Evolutionary conservation across 2,797 vertebrate species (phyloP), one percentile per base, ranked within the genome.

Genomic region (Pangasius krempfi): DNA sequence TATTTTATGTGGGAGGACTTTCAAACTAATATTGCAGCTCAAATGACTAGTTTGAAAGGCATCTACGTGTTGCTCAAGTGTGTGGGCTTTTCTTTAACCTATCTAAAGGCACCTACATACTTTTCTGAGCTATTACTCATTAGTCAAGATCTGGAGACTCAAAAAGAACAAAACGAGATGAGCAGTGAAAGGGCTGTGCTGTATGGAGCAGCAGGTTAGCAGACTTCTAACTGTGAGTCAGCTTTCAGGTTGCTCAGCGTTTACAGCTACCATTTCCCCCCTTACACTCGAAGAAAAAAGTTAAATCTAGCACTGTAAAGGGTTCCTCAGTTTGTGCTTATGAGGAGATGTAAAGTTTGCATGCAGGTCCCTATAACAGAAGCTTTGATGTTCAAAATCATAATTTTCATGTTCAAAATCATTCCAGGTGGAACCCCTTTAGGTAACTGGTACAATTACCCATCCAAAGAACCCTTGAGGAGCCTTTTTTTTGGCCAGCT

Each of bases 21-120:
- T 90, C 84, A 52, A 83, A 82, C 81, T 89, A 87, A 90, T 88
- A 78, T 79, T 56, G 89, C 85, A 78, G 80, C 75, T 90, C 81
- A 89, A 86, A 72, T 76, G 84, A 85, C 68, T 82, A 88, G 87
- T 87, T 85, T 90, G 84, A 90, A 90, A 90, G 87, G 80, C 85
- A 54, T 62, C 88, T 75, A 89, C 33, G 50, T 75, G 60, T 76
- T 90, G 91, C 91, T 70, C 37, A 92, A 92, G 92, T 93, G 93
- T 87, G 86, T 89, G 89, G 89, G 92, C 79, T 92, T 93, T 86
- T 93, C 90, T 93, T 93, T 93, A 82, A 92, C 93, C 91, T 88
- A 82, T 91, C 90, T 90, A 93, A 93, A 93, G 87, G 92, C 94
- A 92, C 94, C 91, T 92, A 93, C 91, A 47, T 92, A 92, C 91